Evolutionary conservation across 2,888 invertebrate genomes (phyloP), one percentile per base, ranked within the genome.

Genomic region (Capitulum mitella): DNA sequence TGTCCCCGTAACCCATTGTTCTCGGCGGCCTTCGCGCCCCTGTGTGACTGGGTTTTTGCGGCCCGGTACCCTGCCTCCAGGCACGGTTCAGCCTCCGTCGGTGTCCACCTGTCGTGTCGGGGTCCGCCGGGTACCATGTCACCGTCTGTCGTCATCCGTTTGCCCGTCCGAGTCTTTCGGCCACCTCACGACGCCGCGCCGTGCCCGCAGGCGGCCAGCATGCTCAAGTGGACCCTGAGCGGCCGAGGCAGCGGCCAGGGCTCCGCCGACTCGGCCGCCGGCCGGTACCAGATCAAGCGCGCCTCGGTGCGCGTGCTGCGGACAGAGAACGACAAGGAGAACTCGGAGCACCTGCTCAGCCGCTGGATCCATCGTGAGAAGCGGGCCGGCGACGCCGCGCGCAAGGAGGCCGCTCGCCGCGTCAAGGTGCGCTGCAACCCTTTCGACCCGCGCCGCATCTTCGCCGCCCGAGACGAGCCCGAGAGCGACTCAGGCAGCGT

Each of bases 401-500:
- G 32, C 16, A 32, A 32, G 32, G 70, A n/a, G 34, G 70, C 70
- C 22, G 22, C 37, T 22, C 19, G 70, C 19, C 34, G 70, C 10
- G 37, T 5, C 37, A 70, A 70, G 37, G 70, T 70, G 22, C 34
- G 81, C 75, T 81, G 81, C 54, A 80, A 80, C 74, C 78, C 81
- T 10, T 43, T 81, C 78, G 81, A 81, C 77, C 80, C 81, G 3
- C 79, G 80, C 14, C 75, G 80, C 8, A 79, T 81, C 8, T 81
- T 81, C 78, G 78, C 80, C 6, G 37, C 32, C n/a, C 78, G 80
- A 54, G 79, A 81, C 46, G 80, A 78, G 51, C 78, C 80, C 19
- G 81, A 81, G 79, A 81, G 81, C 78, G 81, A 81, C 79, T 78
- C 81, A 26, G 81, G 81, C 76, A 81, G 81, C 46, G 81, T 81